Base-by-base conservation (phyloP, 2,113 vertebrate genomes). In the Mirounga angustirostris region DNA sequence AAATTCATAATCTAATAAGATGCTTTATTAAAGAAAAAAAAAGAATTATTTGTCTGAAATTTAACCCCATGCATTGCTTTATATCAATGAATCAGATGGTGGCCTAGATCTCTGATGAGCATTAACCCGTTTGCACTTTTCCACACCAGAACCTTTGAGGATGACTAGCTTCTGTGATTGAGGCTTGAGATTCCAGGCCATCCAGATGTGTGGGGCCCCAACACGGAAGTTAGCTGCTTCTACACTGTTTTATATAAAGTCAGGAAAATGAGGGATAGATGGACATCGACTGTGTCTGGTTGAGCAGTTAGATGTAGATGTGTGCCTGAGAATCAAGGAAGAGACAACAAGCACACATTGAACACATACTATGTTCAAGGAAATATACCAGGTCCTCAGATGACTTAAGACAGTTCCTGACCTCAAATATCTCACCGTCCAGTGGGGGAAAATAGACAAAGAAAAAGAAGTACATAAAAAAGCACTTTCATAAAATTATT, bases 171-270 rank as follows among this genome's bases (percentile, higher is more conserved):
- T 67, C 56, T 2, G 6, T 19, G 7, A 18, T 36, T 80, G 18
- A 28, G 19, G 33, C 16, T 56, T 24, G 5, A 56, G 46, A 46
- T 36, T 18, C 22, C 19, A 63, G 46, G 26, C 0, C 26, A 52
- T 65, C 22, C 10, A 4, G 1, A 36, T 0, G 0, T 12, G 1
- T 6, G 3, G 13, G 15, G 4, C 30, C 46, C 33, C 21, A 26
- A 14, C 0, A 10, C 2, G 3, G 24, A 56, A 18, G 21, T 43
- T 46, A 50, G 7, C 4, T 24, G 16, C 1, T 33, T 56, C 7
- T 33, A 16, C 18, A 33, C 6, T 16, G 3, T 36, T 91, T 33
- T 28, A 58, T 21, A 24, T 22, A 21, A 54, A 50, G 26, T 59
- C 33, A 56, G 22, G 4, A 65, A 36, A 30, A 3, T 2, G 19